A percentile compares a stretch with the other conserved stretches of the same genome.
Conservation (phyloP, 2,113 vertebrate genomes). For the Ptilonorhynchus violaceus region DNA sequence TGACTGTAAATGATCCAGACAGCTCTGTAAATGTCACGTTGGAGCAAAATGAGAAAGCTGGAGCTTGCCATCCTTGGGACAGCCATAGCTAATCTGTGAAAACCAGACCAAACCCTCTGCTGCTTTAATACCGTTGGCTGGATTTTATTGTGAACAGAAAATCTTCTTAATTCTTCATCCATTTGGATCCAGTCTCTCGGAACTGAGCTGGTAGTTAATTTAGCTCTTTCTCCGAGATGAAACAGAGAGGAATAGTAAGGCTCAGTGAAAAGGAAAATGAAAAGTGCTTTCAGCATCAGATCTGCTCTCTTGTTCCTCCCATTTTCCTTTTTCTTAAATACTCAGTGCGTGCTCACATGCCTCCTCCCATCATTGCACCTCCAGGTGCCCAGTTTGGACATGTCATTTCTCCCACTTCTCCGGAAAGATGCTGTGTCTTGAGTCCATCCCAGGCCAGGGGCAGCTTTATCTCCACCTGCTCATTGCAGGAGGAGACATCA, state of each 20-base stretch:
- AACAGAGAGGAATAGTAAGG: not conserved
- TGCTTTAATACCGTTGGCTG: not conserved
- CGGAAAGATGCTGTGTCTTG: not conserved
- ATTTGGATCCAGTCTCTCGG: constrained; percentile 25
- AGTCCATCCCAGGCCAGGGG: not conserved
- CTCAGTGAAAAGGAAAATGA: not conserved
- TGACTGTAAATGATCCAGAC: not conserved
- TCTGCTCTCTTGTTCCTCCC: not conserved
- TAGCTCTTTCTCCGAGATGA: not conserved
- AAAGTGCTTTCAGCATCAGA: not conserved
- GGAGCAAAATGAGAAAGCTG: not conserved
- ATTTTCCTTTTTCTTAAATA: not conserved
- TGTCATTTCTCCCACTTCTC: not conserved
- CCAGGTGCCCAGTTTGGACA: not conserved
- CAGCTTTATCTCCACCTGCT: not conserved
- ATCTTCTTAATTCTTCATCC: constrained; percentile 58
- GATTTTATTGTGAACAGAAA: constrained; percentile 43
- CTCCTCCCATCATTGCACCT: not conserved
- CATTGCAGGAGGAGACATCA: not conserved
- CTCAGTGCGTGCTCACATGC: accelerated
- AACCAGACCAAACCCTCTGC: constrained; percentile 32
- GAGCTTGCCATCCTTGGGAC: not conserved
- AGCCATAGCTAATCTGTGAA: constrained; percentile 32
- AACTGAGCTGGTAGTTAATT: constrained; percentile 50
- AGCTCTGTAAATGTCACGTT: not conserved